A percentile compares a stretch with the other conserved stretches of the same genome.
Evolutionary conservation across 2,888 invertebrate genomes (phyloP).

Genomic region (Acanthosepion esculentum): DNA sequence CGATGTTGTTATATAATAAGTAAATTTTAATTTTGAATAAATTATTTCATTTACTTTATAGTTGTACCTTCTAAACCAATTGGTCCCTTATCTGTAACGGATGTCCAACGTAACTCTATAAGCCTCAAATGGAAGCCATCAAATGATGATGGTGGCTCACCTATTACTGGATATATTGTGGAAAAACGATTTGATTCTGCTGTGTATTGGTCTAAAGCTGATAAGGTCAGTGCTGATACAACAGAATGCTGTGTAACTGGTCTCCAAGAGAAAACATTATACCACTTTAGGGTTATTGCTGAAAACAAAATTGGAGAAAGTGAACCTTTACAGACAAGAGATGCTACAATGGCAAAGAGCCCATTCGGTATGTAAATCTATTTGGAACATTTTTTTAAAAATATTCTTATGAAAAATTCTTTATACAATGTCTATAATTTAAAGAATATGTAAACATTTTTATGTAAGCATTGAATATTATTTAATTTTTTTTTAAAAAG

Average conservation of each 20-base stretch:
- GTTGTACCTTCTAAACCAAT: slow-evolving; percentile 92
- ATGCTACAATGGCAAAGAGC: slow-evolving; percentile 61
- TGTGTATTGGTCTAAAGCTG: slow-evolving; percentile 85
- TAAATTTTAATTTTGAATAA: no score
- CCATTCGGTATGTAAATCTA: slow-evolving; percentile 57
- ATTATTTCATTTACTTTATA: slow-evolving; percentile 50
- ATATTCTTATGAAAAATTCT: no score
- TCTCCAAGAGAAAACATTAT: slow-evolving; percentile 82
- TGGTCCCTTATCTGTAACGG: slow-evolving; percentile 83
- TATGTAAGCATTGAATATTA: no score
- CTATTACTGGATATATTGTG: slow-evolving; percentile 66
- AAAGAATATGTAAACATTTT: no score
- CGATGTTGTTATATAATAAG: no score
- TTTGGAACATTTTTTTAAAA: no score
- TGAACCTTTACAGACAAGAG: slow-evolving; percentile 83
- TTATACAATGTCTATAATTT: no score
- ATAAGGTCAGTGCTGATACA: slow-evolving; percentile 70
- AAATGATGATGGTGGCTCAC: slow-evolving; percentile 67
- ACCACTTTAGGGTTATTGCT: slow-evolving; percentile 89
- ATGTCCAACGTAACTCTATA: slow-evolving; percentile 88
- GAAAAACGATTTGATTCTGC: slow-evolving; percentile 83
- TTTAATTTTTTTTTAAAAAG: no score
- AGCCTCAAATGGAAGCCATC: slow-evolving; percentile 79
- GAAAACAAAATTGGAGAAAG: slow-evolving; percentile 93
- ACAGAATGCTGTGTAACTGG: slow-evolving; percentile 56